phyloP scores from a whole-genome alignment of 2,888 invertebrate species.

The Synanthedon andrenaeformis region DNA sequence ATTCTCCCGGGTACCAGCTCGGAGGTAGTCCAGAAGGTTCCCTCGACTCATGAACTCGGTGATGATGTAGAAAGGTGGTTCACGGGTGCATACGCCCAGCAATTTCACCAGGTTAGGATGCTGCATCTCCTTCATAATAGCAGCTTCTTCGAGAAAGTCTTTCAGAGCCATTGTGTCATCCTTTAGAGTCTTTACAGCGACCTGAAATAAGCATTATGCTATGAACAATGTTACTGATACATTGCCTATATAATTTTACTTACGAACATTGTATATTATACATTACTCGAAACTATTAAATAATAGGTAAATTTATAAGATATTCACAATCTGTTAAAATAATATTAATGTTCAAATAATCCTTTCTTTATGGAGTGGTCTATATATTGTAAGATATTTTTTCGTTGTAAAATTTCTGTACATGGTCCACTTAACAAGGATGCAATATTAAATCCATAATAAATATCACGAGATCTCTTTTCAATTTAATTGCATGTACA shows the following conservation, averaged over 20 bases:
- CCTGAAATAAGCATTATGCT: constrained; percentile 23
- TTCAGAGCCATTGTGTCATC: constrained; percentile 99
- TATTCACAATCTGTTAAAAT: too few species aligned
- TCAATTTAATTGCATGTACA: too few species aligned
- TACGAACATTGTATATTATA: neutral
- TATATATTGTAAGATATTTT: too few species aligned
- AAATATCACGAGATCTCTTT: too few species aligned
- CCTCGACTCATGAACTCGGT: constrained; percentile 99
- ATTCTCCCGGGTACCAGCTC: constrained; percentile 85
- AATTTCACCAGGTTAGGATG: constrained; percentile 98
- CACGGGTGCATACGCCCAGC: constrained; percentile 97
- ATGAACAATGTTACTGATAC: neutral
- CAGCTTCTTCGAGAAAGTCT: constrained; percentile 98
- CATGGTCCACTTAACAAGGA: too few species aligned
- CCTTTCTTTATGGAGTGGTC: too few species aligned
- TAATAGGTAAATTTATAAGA: neutral
- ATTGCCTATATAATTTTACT: too few species aligned
- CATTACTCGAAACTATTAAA: neutral
- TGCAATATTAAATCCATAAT: too few species aligned
- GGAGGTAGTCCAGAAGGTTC: constrained; percentile 95
- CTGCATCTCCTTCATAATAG: constrained; percentile 99
- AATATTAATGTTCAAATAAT: too few species aligned
- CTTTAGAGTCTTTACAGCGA: constrained; percentile 98
- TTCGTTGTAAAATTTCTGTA: too few species aligned
- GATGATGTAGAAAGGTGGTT: constrained; percentile 99